phyloP scores from a whole-genome alignment of 1,140 invertebrate genomes.

The Drosophila trapezifrons region DNA sequence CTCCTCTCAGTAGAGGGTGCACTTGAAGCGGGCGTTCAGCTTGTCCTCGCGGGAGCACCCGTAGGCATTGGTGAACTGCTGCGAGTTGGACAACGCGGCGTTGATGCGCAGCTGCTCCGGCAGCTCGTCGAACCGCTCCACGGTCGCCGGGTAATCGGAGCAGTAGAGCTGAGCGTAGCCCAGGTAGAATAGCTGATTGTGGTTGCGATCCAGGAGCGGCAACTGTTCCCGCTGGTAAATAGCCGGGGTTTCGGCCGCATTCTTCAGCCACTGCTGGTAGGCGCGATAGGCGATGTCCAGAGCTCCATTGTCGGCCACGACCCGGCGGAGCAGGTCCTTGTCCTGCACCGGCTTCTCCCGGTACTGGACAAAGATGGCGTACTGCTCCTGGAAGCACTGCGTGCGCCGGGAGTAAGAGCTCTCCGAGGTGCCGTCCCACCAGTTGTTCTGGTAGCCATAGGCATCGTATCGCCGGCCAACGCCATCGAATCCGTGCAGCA shows the following conservation, averaged over 20 bases:
- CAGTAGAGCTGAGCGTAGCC: conserved; percentile 91
- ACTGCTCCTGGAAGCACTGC: conserved; percentile 96
- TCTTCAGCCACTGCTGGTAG: conserved; percentile 87
- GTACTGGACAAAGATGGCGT: conserved; percentile 84
- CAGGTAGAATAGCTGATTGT: conserved; percentile 95
- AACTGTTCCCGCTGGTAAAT: conserved; percentile 86
- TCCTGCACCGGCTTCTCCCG: conserved; percentile 72
- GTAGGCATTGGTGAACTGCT: conserved; percentile 90
- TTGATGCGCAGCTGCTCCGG: conserved; percentile 91
- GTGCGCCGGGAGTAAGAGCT: conserved; percentile 93
- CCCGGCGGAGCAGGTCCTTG: conserved; percentile 90
- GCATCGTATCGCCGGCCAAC: conserved; percentile 96
- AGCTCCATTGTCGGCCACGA: conserved; percentile 97
- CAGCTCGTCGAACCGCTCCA: conserved; percentile 61
- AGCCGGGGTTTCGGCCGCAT: conserved; percentile 83
- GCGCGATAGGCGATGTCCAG: conserved; percentile 95
- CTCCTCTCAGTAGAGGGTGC: conserved; percentile 84
- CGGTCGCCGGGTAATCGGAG: conserved; percentile 65
- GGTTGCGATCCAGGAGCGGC: conserved; percentile 91
- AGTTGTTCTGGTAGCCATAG: conserved; percentile 96
- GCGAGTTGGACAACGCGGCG: conserved; percentile 92
- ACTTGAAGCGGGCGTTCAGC: conserved; percentile 93
- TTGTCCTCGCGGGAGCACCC: conserved; percentile 88
- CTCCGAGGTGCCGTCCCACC: conserved; percentile 98
- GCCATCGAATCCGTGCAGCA: conserved; percentile 98